Conservation (phyloP, 1,140 invertebrate genomes). For the Drosophila mayri region DNA sequence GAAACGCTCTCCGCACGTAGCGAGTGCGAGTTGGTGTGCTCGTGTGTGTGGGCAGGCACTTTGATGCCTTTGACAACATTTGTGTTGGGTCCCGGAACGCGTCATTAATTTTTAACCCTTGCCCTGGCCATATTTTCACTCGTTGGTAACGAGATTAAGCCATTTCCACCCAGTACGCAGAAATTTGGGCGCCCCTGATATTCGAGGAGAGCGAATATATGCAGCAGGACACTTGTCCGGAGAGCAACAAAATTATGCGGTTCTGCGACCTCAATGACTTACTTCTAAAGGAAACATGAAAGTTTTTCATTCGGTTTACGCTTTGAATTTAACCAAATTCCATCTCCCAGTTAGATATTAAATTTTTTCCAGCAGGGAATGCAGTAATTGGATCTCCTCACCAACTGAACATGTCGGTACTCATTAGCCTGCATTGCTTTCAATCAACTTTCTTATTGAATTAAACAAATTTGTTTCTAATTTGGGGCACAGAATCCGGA, state of each 20-base stretch:
- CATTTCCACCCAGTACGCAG: constrained; percentile 23
- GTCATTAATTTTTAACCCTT: constrained; percentile 74
- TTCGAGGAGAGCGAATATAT: constrained; percentile 17
- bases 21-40: too few relatives aligned
- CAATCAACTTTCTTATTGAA: constrained; percentile 74
- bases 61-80: constrained; percentile 65
- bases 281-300: constrained; percentile 41
- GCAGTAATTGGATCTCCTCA: background rate
- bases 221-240: constrained; percentile 32
- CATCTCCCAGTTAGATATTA: constrained; percentile 23
- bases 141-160: constrained; percentile 45
- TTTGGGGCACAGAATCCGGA: constrained; percentile 35
- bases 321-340: constrained; percentile 45
- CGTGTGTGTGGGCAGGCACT: constrained; percentile 34
- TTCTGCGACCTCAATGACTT: constrained; percentile 41
- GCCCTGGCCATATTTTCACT: constrained; percentile 38
- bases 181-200: constrained; percentile 10
- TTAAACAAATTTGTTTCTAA: constrained; percentile 79
- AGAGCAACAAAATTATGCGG: constrained; percentile 17
- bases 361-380: constrained; percentile 14
- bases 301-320: constrained; percentile 17
- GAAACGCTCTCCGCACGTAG: constrained; percentile 24
- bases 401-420: constrained; percentile 22
- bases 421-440: constrained; percentile 54
- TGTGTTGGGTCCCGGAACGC: constrained; percentile 40